Conservation (phyloP, 2,888 invertebrate species). For the Drosophila demipolita region DNA sequence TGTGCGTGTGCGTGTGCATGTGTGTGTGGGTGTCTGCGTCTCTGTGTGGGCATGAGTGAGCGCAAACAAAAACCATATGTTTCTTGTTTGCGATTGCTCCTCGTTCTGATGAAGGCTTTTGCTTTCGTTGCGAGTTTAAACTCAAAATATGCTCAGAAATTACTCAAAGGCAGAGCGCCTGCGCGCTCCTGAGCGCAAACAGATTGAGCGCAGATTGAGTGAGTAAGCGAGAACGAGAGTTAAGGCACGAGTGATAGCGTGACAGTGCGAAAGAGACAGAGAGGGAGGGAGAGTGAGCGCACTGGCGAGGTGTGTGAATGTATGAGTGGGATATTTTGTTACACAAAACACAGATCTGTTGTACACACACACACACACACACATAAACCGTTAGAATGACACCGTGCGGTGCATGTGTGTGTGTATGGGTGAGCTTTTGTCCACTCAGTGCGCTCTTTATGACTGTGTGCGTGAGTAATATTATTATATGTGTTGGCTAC, state of each 20-base stretch:
- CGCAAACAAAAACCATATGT: slow-evolving; percentile 77
- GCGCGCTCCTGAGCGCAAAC: slow-evolving; percentile 60
- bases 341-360: slow-evolving; percentile 74
- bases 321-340: slow-evolving; percentile 76
- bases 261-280: background rate
- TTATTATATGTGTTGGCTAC: slow-evolving; percentile 17
- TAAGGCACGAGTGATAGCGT: slow-evolving; percentile 3
- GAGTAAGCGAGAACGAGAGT: slow-evolving; percentile 16
- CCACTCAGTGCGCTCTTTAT: slow-evolving; percentile 28
- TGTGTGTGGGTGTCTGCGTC: slow-evolving; percentile 24
- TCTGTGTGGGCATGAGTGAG: slow-evolving; percentile 51
- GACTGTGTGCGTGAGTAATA: slow-evolving; percentile 17
- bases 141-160: slow-evolving; percentile 5
- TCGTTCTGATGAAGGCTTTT: slow-evolving; percentile 58
- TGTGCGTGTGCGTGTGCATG: slow-evolving; percentile 5
- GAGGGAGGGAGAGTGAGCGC: slow-evolving; percentile 4
- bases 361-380: slow-evolving; percentile 59
- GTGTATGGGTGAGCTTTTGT: slow-evolving; percentile 44
- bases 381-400: slow-evolving; percentile 63
- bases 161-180: slow-evolving; percentile 64
- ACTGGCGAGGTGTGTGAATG: background rate
- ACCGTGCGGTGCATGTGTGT: slow-evolving; percentile 5
- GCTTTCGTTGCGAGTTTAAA: slow-evolving; percentile 74
- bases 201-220: slow-evolving; percentile 8
- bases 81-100: slow-evolving; percentile 58